Percentiles rank a stretch among this genome's conserved stretches.
phyloP scores from a whole-genome alignment of 2,113 vertebrate species.

The Daboia siamensis region DNA sequence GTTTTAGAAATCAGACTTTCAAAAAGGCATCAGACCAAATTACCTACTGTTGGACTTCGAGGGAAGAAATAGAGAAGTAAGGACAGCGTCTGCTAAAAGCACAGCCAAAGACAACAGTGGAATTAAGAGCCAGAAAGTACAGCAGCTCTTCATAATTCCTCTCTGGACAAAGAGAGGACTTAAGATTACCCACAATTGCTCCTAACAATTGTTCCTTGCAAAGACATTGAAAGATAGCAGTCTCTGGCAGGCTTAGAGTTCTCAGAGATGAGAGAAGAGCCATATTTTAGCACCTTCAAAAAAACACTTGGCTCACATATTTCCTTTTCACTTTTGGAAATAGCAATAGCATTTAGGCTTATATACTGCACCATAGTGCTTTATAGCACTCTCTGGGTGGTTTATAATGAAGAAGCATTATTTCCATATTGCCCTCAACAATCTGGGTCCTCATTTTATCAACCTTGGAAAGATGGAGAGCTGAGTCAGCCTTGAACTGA shows the following conservation, averaged over 20 bases:
- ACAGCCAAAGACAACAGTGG: background rate
- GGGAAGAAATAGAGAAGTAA: background rate
- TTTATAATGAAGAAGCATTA: no score
- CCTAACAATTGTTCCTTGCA: background rate
- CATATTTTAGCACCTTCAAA: background rate
- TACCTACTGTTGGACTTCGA: background rate
- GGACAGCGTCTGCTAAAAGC: background rate
- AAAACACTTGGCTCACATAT: background rate
- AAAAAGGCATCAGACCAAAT: background rate
- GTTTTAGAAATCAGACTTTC: constrained; percentile 6
- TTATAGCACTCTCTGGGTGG: no score
- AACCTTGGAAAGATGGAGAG: no score
- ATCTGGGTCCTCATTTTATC: no score
- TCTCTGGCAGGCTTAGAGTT: background rate
- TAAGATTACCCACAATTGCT: background rate
- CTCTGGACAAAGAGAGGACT: background rate
- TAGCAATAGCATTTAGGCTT: background rate
- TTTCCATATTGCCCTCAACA: no score
- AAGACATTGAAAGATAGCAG: background rate
- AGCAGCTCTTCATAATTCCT: background rate
- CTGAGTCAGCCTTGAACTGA: no score
- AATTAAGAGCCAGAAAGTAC: background rate
- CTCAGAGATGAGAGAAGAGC: background rate
- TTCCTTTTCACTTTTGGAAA: background rate
- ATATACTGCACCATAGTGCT: background rate